Evolutionary conservation across 2,113 vertebrate species (phyloP).

Genomic region (Marmota monax): DNA sequence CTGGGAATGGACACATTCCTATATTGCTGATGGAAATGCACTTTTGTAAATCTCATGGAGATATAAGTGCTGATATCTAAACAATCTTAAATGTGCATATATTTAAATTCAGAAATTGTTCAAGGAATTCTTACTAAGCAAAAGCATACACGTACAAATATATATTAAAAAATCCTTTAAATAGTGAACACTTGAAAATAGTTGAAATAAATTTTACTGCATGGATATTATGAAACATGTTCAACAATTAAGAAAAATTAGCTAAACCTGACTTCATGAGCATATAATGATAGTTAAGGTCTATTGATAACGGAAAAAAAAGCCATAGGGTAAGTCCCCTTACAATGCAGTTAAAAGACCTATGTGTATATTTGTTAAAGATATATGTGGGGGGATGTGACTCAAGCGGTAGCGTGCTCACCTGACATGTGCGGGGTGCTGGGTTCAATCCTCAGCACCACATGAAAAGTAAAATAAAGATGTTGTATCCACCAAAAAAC

Average conservation of each 20-base stretch:
- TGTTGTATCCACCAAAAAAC: too few relatives aligned
- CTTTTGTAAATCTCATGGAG: background rate
- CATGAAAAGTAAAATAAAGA: too few relatives aligned
- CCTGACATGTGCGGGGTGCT: too few relatives aligned
- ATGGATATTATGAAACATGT: background rate
- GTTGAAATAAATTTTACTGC: background rate
- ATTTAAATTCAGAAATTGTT: background rate
- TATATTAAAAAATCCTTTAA: background rate
- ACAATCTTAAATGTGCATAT: background rate
- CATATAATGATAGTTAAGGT: background rate
- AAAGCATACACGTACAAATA: background rate
- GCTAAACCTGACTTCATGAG: background rate
- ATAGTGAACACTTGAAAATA: constrained; percentile 17
- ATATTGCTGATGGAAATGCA: background rate
- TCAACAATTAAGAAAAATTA: background rate
- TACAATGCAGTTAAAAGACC: background rate
- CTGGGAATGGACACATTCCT: background rate
- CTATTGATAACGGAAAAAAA: background rate
- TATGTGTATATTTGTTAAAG: background rate
- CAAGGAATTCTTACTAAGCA: background rate
- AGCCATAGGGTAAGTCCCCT: background rate
- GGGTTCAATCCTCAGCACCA: too few relatives aligned
- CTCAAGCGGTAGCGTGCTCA: too few relatives aligned
- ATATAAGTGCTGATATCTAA: background rate
- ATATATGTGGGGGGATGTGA: too few relatives aligned